A percentile compares a stretch with the other conserved stretches of the same genome.
Evolutionary conservation across 2,888 invertebrate genomes (phyloP).

Genomic region (Torymus tubicola): DNA sequence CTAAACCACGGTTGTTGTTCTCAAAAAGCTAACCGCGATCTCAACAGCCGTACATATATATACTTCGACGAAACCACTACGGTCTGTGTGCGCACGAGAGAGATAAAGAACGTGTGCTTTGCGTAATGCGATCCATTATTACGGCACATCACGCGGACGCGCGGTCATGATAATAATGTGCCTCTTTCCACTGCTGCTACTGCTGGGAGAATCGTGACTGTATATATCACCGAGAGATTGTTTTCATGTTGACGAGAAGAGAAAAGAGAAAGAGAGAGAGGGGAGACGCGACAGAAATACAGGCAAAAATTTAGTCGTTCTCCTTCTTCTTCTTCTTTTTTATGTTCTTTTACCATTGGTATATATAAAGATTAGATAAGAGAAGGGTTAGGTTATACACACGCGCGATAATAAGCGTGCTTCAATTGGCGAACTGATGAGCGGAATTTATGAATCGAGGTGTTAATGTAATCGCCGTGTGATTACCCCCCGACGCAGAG

Average conservation of each 20-base stretch:
- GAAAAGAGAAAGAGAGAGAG: not conserved
- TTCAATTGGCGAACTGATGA: no score
- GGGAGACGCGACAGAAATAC: not conserved
- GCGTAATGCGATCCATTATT: slow-evolving; percentile 57
- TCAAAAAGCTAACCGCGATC: no score
- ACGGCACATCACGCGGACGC: slow-evolving; percentile 47
- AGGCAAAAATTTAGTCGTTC: slow-evolving; percentile 23
- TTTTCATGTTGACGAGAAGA: not conserved
- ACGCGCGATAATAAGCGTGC: no score
- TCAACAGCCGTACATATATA: no score
- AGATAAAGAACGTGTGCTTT: slow-evolving; percentile 50
- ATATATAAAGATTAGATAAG: slow-evolving; percentile 26
- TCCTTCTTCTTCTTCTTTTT: not conserved
- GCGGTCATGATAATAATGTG: slow-evolving; percentile 39
- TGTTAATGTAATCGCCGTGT: no score
- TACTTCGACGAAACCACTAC: not conserved
- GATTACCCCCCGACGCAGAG: no score
- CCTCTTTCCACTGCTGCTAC: not conserved
- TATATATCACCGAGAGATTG: not conserved
- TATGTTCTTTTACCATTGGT: not conserved
- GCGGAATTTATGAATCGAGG: no score
- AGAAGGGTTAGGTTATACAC: no score
- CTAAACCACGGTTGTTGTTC: no score
- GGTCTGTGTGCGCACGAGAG: slow-evolving; percentile 5
- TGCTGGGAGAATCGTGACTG: not conserved